Conservation (phyloP, 1,140 invertebrate genomes). For the Pseudomyrmex sp. region DNA sequence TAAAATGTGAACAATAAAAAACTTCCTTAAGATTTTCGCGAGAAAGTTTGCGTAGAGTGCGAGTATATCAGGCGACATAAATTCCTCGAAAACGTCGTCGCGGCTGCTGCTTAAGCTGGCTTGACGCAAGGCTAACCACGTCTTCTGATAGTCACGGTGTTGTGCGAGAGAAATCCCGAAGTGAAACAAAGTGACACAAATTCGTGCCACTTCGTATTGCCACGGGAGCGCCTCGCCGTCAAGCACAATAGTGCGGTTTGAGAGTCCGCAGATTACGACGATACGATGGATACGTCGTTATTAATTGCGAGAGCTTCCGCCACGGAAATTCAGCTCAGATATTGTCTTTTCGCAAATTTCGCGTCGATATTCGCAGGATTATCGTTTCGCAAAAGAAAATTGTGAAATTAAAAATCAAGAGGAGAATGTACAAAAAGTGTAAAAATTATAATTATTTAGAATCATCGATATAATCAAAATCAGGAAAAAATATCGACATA, state of each 20-base stretch:
- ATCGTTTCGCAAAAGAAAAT: not conserved
- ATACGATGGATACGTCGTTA: conserved; percentile 48
- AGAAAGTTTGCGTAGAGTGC: not conserved
- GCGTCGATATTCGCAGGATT: not conserved
- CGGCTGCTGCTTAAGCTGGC: conserved; percentile 19
- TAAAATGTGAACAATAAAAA: not conserved
- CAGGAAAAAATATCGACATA: not conserved
- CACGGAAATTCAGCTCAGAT: conserved; percentile 24
- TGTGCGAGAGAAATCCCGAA: conserved; percentile 4
- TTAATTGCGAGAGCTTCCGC: conserved; percentile 46
- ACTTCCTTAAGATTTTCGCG: not conserved
- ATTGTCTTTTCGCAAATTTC: conserved; percentile 20
- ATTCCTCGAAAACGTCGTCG: conserved; percentile 25
- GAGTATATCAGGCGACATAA: not conserved
- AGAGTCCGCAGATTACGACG: conserved; percentile 23
- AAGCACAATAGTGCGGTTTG: conserved; percentile 47
- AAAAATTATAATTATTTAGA: too few species aligned
- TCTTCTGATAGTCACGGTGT: conserved; percentile 43
- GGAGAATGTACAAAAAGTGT: not conserved
- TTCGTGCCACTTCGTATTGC: conserved; percentile 51
- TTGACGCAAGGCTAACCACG: conserved; percentile 49
- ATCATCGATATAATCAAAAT: not conserved
- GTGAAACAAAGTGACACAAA: conserved; percentile 55
- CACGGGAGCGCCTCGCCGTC: conserved; percentile 32
- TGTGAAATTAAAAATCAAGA: too few species aligned